Base-by-base conservation (phyloP, 2,888 invertebrate species). In the Yponomeuta cagnagella region DNA sequence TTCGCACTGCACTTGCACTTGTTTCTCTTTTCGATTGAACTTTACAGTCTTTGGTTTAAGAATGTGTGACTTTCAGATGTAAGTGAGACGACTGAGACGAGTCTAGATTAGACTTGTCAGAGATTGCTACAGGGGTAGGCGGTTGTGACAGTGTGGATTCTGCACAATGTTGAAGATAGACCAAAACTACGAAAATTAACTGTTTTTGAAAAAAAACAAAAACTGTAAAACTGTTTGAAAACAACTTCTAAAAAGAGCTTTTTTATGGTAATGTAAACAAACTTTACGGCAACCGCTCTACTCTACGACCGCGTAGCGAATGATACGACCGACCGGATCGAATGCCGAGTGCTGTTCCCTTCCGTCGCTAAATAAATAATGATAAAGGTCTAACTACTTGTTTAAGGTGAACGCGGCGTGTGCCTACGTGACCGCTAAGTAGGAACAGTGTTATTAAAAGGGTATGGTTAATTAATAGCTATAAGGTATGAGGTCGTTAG, bases 1-100 rank as follows among this genome's bases (percentile, higher is more conserved):
- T 71, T 48, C 48, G 68, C 67, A 70, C 70, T 70, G 15, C n/a
- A 67, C 48, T 58, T 67, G 43, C 43, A 43, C 43, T 70, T 23
- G 30, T 58, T 65, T 70, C 30, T 10, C 15, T 58, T 15, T 15
- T 43, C 6, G 9, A 1, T 63, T 23, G 23, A 63, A 63, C 63
- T 63, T 63, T 8, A 43, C 43, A 33, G 33, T 33, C 33, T 33
- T 5, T 33, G 43, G 43, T 43, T 43, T 8, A 8, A 43, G 43
- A 8, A 8, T 43, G 43, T 43, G 5, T 43, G 5, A 5, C 43
- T 8, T 43, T 8, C 43, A 43, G 8, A 8, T 43, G 43, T 33
- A 33, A 33, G 33, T 43, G 43, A 43, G 43, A 8, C 43, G 43
- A 33, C 3, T 43, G 43, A 43, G 43, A 8, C 43, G 43, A 3